Evolutionary conservation across 2,888 invertebrate genomes (phyloP).

Genomic region (Sturmia bella): DNA sequence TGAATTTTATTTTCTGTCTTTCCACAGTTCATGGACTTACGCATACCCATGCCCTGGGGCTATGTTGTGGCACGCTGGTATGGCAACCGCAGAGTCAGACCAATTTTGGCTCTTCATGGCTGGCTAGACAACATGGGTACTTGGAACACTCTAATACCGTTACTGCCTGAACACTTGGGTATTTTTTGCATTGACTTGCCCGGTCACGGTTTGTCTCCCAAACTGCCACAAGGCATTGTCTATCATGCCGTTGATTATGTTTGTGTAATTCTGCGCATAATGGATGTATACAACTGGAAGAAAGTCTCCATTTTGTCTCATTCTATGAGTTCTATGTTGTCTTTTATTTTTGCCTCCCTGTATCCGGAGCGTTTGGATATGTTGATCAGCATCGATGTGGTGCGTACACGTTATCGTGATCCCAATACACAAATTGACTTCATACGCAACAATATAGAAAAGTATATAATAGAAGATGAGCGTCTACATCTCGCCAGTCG

Average conservation of each 20-base stretch:
- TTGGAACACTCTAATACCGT: conserved; percentile 87
- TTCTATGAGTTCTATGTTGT: conserved; percentile 86
- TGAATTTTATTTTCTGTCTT: background rate
- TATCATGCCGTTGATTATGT: conserved; percentile 81
- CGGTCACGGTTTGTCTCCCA: conserved; percentile 88
- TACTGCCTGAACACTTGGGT: conserved; percentile 83
- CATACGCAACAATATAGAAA: conserved; percentile 80
- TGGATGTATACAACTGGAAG: conserved; percentile 86
- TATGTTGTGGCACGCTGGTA: conserved; percentile 87
- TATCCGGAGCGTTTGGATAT: conserved; percentile 82
- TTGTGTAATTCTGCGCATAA: conserved; percentile 83
- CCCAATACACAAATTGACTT: conserved; percentile 73
- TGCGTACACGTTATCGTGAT: conserved; percentile 74
- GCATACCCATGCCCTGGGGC: conserved; percentile 87
- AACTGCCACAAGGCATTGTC: conserved; percentile 84
- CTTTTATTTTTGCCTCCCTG: conserved; percentile 85
- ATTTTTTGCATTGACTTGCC: conserved; percentile 87
- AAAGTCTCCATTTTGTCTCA: conserved; percentile 87
- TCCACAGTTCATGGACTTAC: conserved; percentile 84
- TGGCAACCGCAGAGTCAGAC: conserved; percentile 85
- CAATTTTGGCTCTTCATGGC: conserved; percentile 88
- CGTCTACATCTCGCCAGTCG: conserved; percentile 76
- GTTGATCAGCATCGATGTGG: conserved; percentile 79
- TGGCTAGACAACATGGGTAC: conserved; percentile 91
- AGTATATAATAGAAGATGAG: conserved; percentile 82